phyloP scores from a whole-genome alignment of 2,888 invertebrate genomes.

The Drosophila mercatorum region DNA sequence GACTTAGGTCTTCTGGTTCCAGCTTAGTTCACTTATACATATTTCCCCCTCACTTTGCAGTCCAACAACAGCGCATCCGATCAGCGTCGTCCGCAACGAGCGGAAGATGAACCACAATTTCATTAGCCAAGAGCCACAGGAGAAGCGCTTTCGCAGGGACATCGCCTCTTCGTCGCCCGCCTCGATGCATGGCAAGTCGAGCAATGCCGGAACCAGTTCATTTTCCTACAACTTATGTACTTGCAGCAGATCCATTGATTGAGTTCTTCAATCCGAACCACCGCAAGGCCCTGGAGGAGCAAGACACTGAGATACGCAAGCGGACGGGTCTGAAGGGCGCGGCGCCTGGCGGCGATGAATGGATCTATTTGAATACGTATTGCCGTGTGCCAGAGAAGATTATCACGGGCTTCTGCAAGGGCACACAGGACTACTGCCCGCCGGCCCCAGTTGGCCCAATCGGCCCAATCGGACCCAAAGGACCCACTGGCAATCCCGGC shows the following conservation, averaged over 20 bases:
- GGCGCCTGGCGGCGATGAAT: slow-evolving; percentile 90
- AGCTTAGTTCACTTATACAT: neutral
- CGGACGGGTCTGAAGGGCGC: slow-evolving; percentile 88
- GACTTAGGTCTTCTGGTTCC: neutral
- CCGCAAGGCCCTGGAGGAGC: slow-evolving; percentile 88
- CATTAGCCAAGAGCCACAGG: slow-evolving; percentile 31
- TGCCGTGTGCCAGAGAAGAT: slow-evolving; percentile 93
- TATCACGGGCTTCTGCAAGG: slow-evolving; percentile 93
- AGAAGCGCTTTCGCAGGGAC: slow-evolving; percentile 77
- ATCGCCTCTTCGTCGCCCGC: slow-evolving; percentile 81
- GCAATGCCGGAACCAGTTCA: neutral
- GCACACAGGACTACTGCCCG: slow-evolving; percentile 92
- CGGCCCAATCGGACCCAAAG: slow-evolving; percentile 88
- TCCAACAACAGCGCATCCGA: slow-evolving; percentile 23
- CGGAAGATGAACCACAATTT: slow-evolving; percentile 69
- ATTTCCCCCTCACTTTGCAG: slow-evolving; percentile 18
- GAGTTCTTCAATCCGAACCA: slow-evolving; percentile 91
- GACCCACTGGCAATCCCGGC: slow-evolving; percentile 85
- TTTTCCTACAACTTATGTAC: neutral
- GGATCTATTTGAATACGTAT: slow-evolving; percentile 95
- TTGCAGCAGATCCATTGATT: slow-evolving; percentile 86
- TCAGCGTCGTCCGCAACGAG: slow-evolving; percentile 62
- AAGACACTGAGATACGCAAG: slow-evolving; percentile 87
- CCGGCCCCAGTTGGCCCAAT: slow-evolving; percentile 87
- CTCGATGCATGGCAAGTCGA: slow-evolving; percentile 82